phyloP scores from a whole-genome alignment of 2,888 invertebrate genomes.

The Microplitis deprimator region DNA sequence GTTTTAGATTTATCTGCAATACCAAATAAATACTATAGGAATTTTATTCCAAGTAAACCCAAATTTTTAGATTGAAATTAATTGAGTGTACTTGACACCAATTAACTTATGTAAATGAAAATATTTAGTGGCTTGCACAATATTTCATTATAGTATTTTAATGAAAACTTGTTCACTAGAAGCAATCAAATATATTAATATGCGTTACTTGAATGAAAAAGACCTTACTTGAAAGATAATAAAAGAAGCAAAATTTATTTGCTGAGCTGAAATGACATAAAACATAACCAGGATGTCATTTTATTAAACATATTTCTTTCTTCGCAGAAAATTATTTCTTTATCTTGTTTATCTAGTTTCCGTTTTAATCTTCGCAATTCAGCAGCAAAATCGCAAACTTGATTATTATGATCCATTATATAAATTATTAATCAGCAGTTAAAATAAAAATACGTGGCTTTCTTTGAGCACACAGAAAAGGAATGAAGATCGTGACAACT shows the following conservation, averaged over 20 bases:
- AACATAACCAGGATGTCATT: neutral
- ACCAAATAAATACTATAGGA: slow-evolving; percentile 15
- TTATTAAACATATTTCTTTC: neutral
- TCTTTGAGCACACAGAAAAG: slow-evolving; percentile 6
- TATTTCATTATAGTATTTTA: slow-evolving; percentile 5
- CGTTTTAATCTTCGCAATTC: neutral
- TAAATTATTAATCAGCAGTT: slow-evolving; percentile 8
- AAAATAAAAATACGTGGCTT: neutral
- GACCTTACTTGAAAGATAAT: neutral
- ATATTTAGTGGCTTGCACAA: slow-evolving; percentile 8
- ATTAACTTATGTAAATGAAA: slow-evolving; percentile 10
- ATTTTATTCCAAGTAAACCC: slow-evolving; percentile 3
- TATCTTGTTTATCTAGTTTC: neutral
- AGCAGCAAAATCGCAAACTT: neutral
- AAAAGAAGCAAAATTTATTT: too few species aligned
- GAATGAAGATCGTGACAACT: slow-evolving; percentile 8
- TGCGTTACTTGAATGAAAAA: slow-evolving; percentile 1
- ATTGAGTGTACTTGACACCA: slow-evolving; percentile 8
- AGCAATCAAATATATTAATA: slow-evolving; percentile 8
- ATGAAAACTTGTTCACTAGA: slow-evolving; percentile 9
- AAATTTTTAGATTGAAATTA: slow-evolving; percentile 10
- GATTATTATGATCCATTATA: neutral
- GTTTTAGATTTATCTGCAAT: neutral
- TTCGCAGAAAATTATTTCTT: neutral
- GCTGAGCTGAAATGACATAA: neutral